A percentile compares a stretch with the other conserved stretches of the same genome.
phyloP scores from a whole-genome alignment of 2,113 vertebrate genomes.

The Sebastes fasciatus region DNA sequence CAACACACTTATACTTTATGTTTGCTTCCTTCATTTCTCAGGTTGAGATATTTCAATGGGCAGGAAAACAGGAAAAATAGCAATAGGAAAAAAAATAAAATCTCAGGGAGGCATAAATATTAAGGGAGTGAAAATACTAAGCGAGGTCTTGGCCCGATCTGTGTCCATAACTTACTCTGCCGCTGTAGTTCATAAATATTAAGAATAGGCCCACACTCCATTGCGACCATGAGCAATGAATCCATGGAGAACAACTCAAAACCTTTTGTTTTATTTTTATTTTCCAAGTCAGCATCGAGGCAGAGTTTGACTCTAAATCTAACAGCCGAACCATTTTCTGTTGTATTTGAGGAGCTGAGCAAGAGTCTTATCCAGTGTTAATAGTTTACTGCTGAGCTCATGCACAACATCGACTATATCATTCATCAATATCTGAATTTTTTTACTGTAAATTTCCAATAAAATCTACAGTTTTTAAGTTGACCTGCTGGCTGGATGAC shows the following conservation, averaged over 20 bases:
- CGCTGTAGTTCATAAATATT: conserved; percentile 79
- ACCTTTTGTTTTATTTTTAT: conserved; percentile 43
- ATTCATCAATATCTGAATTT: not conserved
- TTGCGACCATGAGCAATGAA: conserved; percentile 68
- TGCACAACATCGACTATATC: not conserved
- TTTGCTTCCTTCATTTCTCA: not conserved
- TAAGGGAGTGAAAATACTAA: conserved; percentile 78
- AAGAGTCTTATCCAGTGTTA: not conserved
- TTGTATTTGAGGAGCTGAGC: conserved; percentile 8
- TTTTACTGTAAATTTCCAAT: not conserved
- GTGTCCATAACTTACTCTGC: conserved; percentile 78
- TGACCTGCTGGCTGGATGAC: not conserved
- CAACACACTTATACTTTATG: not conserved
- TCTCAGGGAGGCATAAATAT: conserved; percentile 74
- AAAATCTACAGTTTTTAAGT: not conserved
- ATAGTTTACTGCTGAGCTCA: not conserved
- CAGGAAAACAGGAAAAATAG: conserved; percentile 67
- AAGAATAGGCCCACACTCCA: conserved; percentile 76
- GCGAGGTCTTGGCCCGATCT: conserved; percentile 71
- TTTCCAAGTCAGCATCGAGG: conserved; percentile 50
- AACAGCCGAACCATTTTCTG: conserved; percentile 13
- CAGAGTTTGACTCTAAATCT: conserved; percentile 1
- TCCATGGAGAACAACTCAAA: conserved; percentile 52
- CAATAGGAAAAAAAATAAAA: conserved; percentile 58
- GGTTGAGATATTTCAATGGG: conserved; percentile 45